Base-by-base conservation (phyloP, 1,140 invertebrate genomes). In the Frieseomelitta varia region DNA sequence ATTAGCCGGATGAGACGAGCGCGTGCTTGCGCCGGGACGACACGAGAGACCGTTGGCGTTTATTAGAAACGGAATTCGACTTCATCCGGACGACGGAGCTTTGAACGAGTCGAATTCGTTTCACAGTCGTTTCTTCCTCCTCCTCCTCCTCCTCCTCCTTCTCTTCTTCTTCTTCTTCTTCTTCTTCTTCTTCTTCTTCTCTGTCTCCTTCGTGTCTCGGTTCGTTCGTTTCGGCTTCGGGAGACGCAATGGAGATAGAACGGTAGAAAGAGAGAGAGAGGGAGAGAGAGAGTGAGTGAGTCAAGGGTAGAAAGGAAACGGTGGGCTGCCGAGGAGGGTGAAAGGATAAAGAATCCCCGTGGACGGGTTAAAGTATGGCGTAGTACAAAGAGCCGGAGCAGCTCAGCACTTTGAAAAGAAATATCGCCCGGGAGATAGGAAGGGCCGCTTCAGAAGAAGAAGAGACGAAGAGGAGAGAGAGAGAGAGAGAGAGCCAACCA, bases 381-480 rank as follows among this genome's bases (percentile, higher is more conserved):
- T 68, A 55, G 76, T 86, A 88, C 88, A 86, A 89, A 89, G 88
- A 84, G 72, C 21, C 61, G 55, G 81, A 74, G 81, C 81, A 71
- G 88, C 76, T 90, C 85, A 76, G 85, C 72, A 87, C 71, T 87
- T 86, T 89, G 63, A 79, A 87, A 34, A 85, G 79, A 91, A 90
- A 91, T 89, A 91, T 91, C 85, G 87, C 82, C 76, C 63, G 69
- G 58, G 76, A 79, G 85, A 74, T 74, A 84, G 67, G 77, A 72
- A 69, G 53, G 79, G 63, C 30, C 21, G 72, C 27, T 56, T 34
- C 24, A 2, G 24, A 27, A 17, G n/a, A 56, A 6, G 19, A 19
- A 27, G 63, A 17, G 15, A 1, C 14, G 15, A 27, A 24, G 15
- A 65, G 75, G 61, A 56, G 74, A 34, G 39, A 11, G 58, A 4